Conservation (phyloP, 2,888 invertebrate species). For the Tortrix viridana region DNA sequence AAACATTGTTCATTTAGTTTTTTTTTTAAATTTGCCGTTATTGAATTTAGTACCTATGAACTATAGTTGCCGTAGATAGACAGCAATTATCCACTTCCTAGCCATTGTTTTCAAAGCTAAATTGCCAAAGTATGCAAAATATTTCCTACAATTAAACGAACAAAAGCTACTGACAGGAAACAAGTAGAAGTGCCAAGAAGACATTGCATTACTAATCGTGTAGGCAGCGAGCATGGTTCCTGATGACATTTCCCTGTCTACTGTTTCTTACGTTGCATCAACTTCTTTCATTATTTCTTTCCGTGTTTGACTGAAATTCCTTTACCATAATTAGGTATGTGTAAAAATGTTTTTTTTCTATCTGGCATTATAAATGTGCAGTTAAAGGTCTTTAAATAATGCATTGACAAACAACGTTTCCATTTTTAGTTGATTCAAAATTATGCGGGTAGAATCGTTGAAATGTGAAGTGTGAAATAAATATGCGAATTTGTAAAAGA, state of each 20-base stretch:
- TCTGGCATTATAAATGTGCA: neutral
- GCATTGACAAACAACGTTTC: conserved; percentile 12
- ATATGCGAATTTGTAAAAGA: conserved; percentile 8
- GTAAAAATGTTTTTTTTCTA: too few relatives aligned
- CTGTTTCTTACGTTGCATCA: neutral
- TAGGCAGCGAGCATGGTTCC: conserved; percentile 1
- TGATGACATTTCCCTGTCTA: neutral
- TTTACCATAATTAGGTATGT: too few relatives aligned
- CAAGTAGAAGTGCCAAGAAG: neutral
- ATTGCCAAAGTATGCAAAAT: neutral
- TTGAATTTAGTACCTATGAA: too few relatives aligned
- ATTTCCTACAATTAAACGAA: neutral
- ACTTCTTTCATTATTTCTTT: neutral
- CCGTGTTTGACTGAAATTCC: too few relatives aligned
- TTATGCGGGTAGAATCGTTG: conserved; percentile 24
- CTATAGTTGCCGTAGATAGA: neutral
- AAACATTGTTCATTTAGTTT: too few relatives aligned
- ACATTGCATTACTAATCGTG: conserved; percentile 4
- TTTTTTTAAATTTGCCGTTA: too few relatives aligned
- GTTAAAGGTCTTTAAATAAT: conserved; percentile 6
- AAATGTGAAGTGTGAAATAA: neutral
- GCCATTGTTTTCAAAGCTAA: neutral
- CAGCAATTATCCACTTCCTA: neutral
- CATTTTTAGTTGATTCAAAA: conserved; percentile 20
- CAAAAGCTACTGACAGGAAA: conserved; percentile 3